Base-by-base conservation (phyloP, 2,888 invertebrate species). In the Clistopyga incitator region DNA sequence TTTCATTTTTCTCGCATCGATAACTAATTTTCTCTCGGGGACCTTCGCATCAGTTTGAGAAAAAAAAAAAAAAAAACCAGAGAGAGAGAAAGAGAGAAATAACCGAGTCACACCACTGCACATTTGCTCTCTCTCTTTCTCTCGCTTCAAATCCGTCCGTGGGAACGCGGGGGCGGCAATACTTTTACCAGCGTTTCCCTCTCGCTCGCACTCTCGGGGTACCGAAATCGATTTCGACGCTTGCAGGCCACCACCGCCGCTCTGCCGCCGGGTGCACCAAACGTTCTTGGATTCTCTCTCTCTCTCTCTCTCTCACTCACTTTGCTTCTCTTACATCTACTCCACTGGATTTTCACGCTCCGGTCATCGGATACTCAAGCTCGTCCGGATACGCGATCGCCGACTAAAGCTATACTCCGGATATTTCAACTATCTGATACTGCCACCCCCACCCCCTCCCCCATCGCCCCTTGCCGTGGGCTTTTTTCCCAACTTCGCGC, bases 181-280 rank as follows among this genome's bases (percentile, higher is more conserved):
- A 81, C 80, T 86, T 80, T 78, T 84, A 68, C 78, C 59, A 71
- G 54, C 34, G 59, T 38, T 68, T 47, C 59, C 3, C 25, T 72
- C 59, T 71, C 71, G 15, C 71, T 42, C 71, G 23, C 38, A 47
- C 72, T 54, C 77, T 54, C 65, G 71, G 65, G 81, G 75, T 82
- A 86, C 83, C 85, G 81, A 87, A 87, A 87, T 87, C 87, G 87
- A 87, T 87, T 87, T 83, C 76, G 82, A 85, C 79, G 84, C 4
- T 85, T 87, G 87, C 87, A 87, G 86, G 85, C 87, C 84, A 85
- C 81, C 78, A 82, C 79, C 81, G 81, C 85, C 79, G 78, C 79
- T 68, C 81, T 78, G 84, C 81, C 80, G 81, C 83, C 78, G 87
- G 86, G 82, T 87, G 87, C 86, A 87, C 76, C 87, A 86, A 79